Evolutionary conservation across 2,888 invertebrate genomes (phyloP), one percentile per base, ranked within the genome.

Genomic region (Chrysolina oricalcia): DNA sequence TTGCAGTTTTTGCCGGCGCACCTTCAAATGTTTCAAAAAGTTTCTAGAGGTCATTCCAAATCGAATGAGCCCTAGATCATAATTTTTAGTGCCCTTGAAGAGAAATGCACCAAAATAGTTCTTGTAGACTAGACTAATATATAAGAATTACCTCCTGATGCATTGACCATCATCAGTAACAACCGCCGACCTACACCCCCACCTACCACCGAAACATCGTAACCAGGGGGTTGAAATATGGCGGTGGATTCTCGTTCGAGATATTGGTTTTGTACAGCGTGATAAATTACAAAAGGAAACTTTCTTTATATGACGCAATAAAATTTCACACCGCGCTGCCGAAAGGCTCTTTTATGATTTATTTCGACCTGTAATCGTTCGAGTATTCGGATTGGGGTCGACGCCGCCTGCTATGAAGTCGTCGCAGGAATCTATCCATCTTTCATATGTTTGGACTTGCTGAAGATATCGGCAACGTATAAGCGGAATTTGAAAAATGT

Each of bases 251-350:
- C 77, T 75, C 77, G 74, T 71, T 74, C 73, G 66, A 79, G 78
- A 80, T 80, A 80, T 80, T 79, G 81, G 79, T 79, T 79, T 76
- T 76, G 79, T 79, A 77, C 78, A 75, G 70, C 50, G 78, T 73
- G 75, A 80, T 79, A 78, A 81, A 79, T 80, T 77, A 77, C 70
- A 41, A 40, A 66, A 64, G 70, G 73, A 78, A 81, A 81, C 79
- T 82, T 81, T 81, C 81, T 83, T 82, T 83, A 84, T 83, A 80
- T 82, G 79, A 78, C 77, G 82, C 84, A 81, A 84, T 84, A 83
- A 84, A 83, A 84, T 84, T 83, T 83, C 84, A 83, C 82, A 83
- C 81, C 78, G 77, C 79, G 80, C 80, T 70, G 77, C 76, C 46
- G 62, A 41, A 74, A 53, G 68, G 53, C 43, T 64, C 43, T 59